Base-by-base conservation (phyloP, 2,888 invertebrate species). In the Ophioninae sp. region DNA sequence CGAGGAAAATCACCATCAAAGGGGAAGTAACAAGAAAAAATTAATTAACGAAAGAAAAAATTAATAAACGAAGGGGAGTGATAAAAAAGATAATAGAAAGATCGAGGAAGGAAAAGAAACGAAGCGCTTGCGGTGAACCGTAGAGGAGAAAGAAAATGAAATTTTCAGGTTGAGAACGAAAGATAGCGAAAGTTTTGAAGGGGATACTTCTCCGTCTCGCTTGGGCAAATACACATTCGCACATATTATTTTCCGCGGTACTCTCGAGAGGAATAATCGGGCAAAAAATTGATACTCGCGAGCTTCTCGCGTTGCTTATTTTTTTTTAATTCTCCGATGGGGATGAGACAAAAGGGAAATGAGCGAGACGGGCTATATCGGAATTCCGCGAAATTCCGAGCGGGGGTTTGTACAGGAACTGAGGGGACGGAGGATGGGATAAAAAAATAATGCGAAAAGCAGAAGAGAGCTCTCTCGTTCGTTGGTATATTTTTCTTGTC, bases 11-110 rank as follows among this genome's bases (percentile, higher is more conserved):
- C 57, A 56, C 39, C 23, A 41, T 37, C 20, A 21, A 50, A 37
- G 10, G 13, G 20, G 17, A 69, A 8, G 59, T 7, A 73, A 77
- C 0, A n/a, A 57, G 64, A 44, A 75, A 69, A 68, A 75, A 62
- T 74, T 7, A 37, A 56, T 21, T 21, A 64, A 64, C 44, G 10
- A 23, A 73, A 57, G 39, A n/a, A 41, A 13, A 37, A 30, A 30
- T 30, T 30, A 30, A 30, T 30, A 30, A 30, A 30, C 30, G 30
- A 3, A 30, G 30, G 30, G 30, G 30, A 0, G 30, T 17, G 6
- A 67, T 10, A 39, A 57, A 30, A 57, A 57, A 61, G 59, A 67
- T 41, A 65, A 2, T n/a, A 67, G 2, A 37, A 50, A 56, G 20
- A 50, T 13, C 30, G 7, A 50, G 37, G 10, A 20, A 20, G 30